These are phyloP conservation scores for Metopia argyrocephala DNA, from an alignment of 2,888 invertebrate genomes.

Conservation along the genomic window DNA sequence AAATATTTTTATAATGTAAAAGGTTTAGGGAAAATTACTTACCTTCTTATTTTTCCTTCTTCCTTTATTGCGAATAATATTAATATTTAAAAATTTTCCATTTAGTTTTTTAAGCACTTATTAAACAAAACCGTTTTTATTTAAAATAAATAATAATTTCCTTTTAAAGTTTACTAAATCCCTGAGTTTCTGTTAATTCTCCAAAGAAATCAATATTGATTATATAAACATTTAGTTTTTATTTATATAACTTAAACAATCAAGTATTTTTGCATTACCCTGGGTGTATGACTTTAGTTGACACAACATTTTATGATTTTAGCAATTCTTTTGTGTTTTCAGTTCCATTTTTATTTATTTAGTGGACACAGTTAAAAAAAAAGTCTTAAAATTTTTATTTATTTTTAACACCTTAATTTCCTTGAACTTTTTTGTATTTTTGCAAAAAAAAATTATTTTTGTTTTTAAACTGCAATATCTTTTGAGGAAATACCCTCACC, in stretches of 20 bases:
- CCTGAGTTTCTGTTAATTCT: neutral
- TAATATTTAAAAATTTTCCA: no score
- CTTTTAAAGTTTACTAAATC: conserved; percentile 35
- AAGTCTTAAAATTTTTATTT: conserved; percentile 35
- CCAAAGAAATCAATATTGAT: conserved; percentile 32
- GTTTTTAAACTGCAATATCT: neutral
- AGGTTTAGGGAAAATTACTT: no score
- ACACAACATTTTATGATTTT: neutral
- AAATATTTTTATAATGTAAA: no score
- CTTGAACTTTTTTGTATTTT: conserved; percentile 58
- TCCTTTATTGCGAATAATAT: no score
- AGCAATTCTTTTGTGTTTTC: neutral
- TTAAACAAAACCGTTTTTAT: no score
- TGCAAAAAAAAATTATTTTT: neutral
- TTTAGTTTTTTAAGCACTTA: no score
- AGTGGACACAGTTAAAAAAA: neutral
- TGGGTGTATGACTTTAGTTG: no score
- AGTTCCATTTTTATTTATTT: conserved; percentile 1
- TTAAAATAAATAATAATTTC: neutral
- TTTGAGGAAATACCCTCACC: neutral
- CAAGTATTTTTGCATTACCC: no score
- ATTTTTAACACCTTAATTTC: conserved; percentile 60
- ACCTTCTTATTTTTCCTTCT: no score
- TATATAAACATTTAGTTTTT: conserved; percentile 22
- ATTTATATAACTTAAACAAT: no score